Conservation (phyloP, 2,113 vertebrate genomes). For the Chinchilla lanigera region DNA sequence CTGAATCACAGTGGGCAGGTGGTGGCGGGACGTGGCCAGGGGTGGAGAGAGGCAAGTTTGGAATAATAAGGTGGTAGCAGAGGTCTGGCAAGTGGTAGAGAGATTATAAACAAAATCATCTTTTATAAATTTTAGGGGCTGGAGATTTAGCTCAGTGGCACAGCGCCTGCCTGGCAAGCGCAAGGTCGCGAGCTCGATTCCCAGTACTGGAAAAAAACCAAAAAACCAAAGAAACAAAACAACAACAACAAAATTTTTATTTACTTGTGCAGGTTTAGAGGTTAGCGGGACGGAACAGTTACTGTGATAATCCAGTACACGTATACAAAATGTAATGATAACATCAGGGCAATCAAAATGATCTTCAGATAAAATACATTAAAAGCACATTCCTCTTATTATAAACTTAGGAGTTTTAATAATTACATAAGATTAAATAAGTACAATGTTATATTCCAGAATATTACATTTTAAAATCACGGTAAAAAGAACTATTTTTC, state of each 20-base stretch:
- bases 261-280: not conserved
- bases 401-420: not conserved
- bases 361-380: not conserved
- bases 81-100: not conserved
- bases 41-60: not conserved
- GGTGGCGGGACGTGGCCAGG: not conserved
- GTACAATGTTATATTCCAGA: not conserved
- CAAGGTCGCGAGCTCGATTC: too few species aligned
- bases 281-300: too few species aligned
- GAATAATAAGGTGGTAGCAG: not conserved
- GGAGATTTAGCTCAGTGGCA: too few species aligned
- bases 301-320: not conserved
- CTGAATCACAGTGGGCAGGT: not conserved
- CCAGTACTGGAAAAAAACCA: too few species aligned
- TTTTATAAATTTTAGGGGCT: too few species aligned
- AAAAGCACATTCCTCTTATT: not conserved
- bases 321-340: not conserved
- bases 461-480: not conserved
- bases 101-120: not conserved
- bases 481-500: not conserved
- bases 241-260: too few species aligned
- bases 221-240: too few species aligned
- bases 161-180: too few species aligned
- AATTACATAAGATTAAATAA: not conserved
- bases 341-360: not conserved